Evolutionary conservation across 2,888 invertebrate genomes (phyloP).

Genomic region (Dascillus cervinus): DNA sequence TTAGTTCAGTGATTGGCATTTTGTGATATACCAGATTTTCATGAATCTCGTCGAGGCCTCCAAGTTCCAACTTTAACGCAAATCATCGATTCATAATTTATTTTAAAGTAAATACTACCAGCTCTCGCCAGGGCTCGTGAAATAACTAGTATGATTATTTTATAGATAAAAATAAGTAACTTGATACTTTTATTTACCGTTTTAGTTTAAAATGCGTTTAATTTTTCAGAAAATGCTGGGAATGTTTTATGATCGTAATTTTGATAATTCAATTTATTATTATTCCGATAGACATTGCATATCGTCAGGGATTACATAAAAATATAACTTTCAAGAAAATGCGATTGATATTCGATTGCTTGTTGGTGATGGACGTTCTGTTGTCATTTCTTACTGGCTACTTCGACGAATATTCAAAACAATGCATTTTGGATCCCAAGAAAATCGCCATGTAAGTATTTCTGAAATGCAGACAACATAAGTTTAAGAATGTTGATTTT

Average conservation of each 20-base stretch:
- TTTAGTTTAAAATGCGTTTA: conserved; percentile 3
- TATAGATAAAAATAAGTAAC: too few relatives aligned
- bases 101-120: too few relatives aligned
- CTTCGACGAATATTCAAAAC: conserved; percentile 27
- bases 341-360: conserved; percentile 27
- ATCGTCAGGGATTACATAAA: conserved; percentile 12
- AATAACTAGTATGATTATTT: too few relatives aligned
- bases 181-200: too few relatives aligned
- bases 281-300: conserved; percentile 34
- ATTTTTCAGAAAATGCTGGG: conserved; percentile 33
- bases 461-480: neutral
- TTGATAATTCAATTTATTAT: conserved; percentile 26
- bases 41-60: too few relatives aligned
- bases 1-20: too few relatives aligned
- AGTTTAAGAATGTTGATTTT: conserved; percentile 2
- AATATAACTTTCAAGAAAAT: conserved; percentile 15
- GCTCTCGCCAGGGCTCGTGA: too few relatives aligned
- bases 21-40: too few relatives aligned
- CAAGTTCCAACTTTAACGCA: too few relatives aligned
- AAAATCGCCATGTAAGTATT: conserved; percentile 13
- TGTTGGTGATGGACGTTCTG: conserved; percentile 32
- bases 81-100: too few relatives aligned
- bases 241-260: conserved; percentile 31
- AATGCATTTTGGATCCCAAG: conserved; percentile 29
- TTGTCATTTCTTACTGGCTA: conserved; percentile 37